Evolutionary conservation across 2,797 vertebrate species (phyloP), one percentile per base, ranked within the genome.

Genomic region (Nothura maculosa): DNA sequence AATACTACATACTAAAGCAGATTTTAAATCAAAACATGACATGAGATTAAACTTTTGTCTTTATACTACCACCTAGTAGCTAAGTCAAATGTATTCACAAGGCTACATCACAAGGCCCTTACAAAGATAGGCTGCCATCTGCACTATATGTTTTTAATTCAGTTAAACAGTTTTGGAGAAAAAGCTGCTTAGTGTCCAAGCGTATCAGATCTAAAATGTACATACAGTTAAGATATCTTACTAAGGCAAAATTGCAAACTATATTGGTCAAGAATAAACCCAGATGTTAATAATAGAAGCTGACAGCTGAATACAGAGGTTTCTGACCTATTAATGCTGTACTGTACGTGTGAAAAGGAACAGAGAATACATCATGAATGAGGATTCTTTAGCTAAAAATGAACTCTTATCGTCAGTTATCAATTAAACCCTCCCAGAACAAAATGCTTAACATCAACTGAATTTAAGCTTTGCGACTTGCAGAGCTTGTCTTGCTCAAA

Each of bases 1-100:
- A 96, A 93, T 90, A 97, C 94, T 94, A 96, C 68, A 94, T 52
- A 28, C 96, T 96, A 96, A 96, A 96, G 94, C 78, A 92, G 96
- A 91, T 95, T 94, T 96, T 86, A 97, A 97, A 97, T 87, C 60
- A 94, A 97, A 96, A 96, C 36, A 94, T 88, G 69, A 96, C 76
- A 96, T 61, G 90, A 91, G 63, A 80, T 47, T 50, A 87, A 6
- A 87, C 16, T 85, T 89, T 81, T 96, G 64, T 76, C 63, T 90
- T 92, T 81, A 68, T 27, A 95, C 76, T 47, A 82, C 54, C n/a
- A 78, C 83, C 62, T 87, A 79, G 6, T 36, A 92, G 16, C 43
- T 50, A 24, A 92, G 64, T 84, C 24, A 91, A 96, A 89, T 12
- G 79, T 19, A 62, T 34, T 32, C 34, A 52, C 24, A 28, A 36